Conservation (phyloP, 2,888 invertebrate genomes). For the Lasioglossum villosulum region DNA sequence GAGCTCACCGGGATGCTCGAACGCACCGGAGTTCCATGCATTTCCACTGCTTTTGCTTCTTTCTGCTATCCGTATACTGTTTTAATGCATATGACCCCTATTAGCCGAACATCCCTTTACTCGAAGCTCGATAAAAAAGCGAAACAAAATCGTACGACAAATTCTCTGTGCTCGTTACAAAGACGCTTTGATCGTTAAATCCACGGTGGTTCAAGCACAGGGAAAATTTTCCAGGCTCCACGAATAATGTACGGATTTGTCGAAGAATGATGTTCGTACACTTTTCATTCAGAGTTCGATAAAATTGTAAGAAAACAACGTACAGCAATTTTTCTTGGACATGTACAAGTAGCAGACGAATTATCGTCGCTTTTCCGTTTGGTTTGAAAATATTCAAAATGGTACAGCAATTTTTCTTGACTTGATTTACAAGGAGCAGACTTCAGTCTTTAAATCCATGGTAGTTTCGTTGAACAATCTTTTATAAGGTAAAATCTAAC, state of each 20-base stretch:
- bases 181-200: background rate
- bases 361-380: too few species aligned
- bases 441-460: background rate
- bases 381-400: too few species aligned
- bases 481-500: background rate
- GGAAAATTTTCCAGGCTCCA: background rate
- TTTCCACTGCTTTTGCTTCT: slow-evolving; percentile 34
- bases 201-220: background rate
- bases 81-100: background rate
- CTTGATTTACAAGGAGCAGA: too few species aligned
- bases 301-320: background rate
- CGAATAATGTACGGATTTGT: background rate
- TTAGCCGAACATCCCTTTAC: background rate
- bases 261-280: background rate
- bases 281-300: background rate
- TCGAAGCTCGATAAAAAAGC: background rate
- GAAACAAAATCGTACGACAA: background rate
- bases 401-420: too few species aligned
- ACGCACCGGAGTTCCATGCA: slow-evolving; percentile 60
- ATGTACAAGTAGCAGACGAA: too few species aligned
- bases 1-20: slow-evolving; percentile 56
- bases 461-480: background rate
- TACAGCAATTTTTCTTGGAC: background rate
- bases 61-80: background rate
- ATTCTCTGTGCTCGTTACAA: background rate